Evolutionary conservation across 2,113 vertebrate species (phyloP), one percentile per base, ranked within the genome.

Genomic region (Lota lota): DNA sequence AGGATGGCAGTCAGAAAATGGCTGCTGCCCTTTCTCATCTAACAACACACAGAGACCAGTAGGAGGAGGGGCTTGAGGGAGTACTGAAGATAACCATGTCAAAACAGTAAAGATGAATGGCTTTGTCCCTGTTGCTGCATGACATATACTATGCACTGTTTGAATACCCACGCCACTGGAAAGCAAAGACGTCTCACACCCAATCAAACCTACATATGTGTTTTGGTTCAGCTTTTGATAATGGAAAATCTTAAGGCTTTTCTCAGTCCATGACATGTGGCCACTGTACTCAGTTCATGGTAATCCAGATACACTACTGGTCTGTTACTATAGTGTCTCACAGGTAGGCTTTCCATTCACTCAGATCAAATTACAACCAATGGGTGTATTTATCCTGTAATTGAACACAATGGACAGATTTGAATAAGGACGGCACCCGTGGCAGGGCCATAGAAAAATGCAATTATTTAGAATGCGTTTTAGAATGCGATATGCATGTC

Each of bases 401-500:
- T 92, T 93, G 92, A 93, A 90, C 87, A 85, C 80, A 92, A 92
- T 87, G 79, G 90, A 80, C 77, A 82, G 75, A 88, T 93, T 94
- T 91, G 86, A 89, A 93, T 81, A 77, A 90, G 88, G 81, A 83
- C 79, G 70, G 82, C 77, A 85, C 85, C 86, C 77, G 66, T 7
- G 79, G 87, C 89, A 87, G 85, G 84, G 88, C 83, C 67, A 73
- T 79, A 82, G 86, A 79, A 80, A 88, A 90, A 91, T 19, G 79
- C 80, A 92, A 85, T 78, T 88, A 87, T 93, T 91, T 79, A 92
- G 40, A 14, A 47, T 5, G 4, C 4, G 4, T 33, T 33, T 33
- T 33, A 33, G 28, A 33, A 33, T 33, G 28, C 4, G 28, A 5
- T 33, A 33, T 33, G 28, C 28, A 33, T 33, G 28, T 33, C 51